Base-by-base conservation (phyloP, 2,113 vertebrate species). In the Syrrhaptes paradoxus region DNA sequence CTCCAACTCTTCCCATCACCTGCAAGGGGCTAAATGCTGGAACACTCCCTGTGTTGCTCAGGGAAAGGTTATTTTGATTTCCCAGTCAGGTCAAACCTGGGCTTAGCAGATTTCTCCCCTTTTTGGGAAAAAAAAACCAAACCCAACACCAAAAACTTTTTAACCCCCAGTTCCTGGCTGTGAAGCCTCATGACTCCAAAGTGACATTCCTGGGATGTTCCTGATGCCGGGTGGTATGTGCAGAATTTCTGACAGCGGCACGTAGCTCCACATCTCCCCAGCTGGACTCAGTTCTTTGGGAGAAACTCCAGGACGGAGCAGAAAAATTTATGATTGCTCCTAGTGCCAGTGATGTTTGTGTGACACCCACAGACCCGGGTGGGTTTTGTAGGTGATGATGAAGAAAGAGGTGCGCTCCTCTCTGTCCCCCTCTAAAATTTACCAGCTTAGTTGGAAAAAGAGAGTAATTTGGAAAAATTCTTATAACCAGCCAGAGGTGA, bases 331-430 rank as follows among this genome's bases (percentile, higher is more conserved):
- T 61, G n/a, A 4, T 19, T 46, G 15, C 43, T 18, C 8, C 7
- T 6, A 7, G 14, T 5, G 7, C 2, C 2, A 2, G 38, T 2
- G 32, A 5, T 21, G 52, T 9, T 28, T 15, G 34, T 7, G 73
- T 13, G 52, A 57, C 55, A 29, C 26, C 46, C 10, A 0, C 11
- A 78, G 62, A 34, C 6, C 31, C 21, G 4, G 17, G 36, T 10
- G 22, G 24, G 18, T 29, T 7, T 15, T 5, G 41, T 4, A 25
- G 63, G 85, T 13, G 46, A 18, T 38, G 80, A 17, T 29, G 67
- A 57, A 73, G 49, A 63, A 61, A 25, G 36, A 62, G 17, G 16
- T 4, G 5, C 13, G 13, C 54, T 80, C 18, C 57, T 34, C 21
- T 29, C 24, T 17, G 14, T 62, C 14, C 24, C 67, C 17, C 16